Evolutionary conservation across 2,113 vertebrate genomes (phyloP), one percentile per base, ranked within the genome.

Genomic region (Sinocyclocheilus maitianheensis): DNA sequence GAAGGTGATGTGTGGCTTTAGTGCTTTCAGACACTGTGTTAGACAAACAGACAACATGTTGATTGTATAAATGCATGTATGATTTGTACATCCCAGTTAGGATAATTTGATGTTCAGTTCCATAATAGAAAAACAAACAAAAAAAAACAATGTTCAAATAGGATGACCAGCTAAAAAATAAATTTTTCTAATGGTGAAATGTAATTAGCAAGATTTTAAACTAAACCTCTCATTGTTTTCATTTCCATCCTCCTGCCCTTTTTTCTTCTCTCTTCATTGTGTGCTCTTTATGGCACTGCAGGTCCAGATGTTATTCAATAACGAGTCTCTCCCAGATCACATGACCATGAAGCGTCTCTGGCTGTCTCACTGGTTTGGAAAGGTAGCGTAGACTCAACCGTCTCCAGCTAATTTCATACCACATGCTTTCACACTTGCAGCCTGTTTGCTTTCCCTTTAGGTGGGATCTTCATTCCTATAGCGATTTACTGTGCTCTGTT

Each of bases 251-350:
- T 53, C 26, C 37, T 69, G 13, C 13, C 40, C 48, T 24, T 11
- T 67, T 5, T 26, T 24, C 13, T 55, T 51, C 13, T 51, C 83
- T 69, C 88, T 84, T 90, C 87, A 88, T 86, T 89, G 77, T 91
- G 76, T 91, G 82, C 82, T 91, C 88, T 91, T 74, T 58, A 22
- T 76, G 83, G 11, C 22, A 34, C 77, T 80, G 5, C 80, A 96
- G 95, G 94, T 96, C 91, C 95, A 96, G 93, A 96, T 96, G 94
- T 91, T 95, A 86, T 95, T 96, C 90, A 96, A 96, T 91, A 95
- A 95, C 48, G 95, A 96, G 91, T 95, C 91, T 79, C 92, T 96
- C 86, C 95, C 95, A 20, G 95, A 96, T 94, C 95, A 96, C 92
- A 96, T 96, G 95, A 96, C 95, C 90, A 96, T 96, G 95, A 96